Conservation (phyloP, 2,797 vertebrate species). For the Fundulus diaphanus region DNA sequence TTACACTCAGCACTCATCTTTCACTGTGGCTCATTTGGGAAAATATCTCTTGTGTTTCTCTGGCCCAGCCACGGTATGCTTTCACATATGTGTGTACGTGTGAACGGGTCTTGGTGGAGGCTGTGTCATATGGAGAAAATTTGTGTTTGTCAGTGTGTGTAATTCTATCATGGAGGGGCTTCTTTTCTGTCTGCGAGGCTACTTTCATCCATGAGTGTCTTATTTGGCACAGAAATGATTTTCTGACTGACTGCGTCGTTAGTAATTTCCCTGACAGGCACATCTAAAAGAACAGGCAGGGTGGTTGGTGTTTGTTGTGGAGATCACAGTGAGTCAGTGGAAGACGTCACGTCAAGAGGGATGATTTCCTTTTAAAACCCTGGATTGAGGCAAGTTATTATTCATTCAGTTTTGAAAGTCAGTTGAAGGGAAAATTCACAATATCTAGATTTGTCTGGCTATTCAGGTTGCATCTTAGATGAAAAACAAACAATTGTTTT, state of each 20-base stretch:
- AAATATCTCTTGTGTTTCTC: constrained; percentile 59
- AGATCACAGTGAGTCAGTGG: constrained; percentile 25
- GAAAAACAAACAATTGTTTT: neutral
- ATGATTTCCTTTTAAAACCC: constrained; percentile 31
- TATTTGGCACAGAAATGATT: constrained; percentile 46
- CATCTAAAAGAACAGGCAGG: constrained; percentile 35
- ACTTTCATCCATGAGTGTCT: constrained; percentile 53
- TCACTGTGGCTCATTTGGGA: constrained; percentile 60
- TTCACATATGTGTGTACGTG: constrained; percentile 22
- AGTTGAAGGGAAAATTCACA: constrained; percentile 12
- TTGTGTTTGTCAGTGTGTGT: constrained; percentile 50
- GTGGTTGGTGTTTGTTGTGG: constrained; percentile 34
- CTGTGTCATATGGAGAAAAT: constrained; percentile 46
- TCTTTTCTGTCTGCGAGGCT: constrained; percentile 50
- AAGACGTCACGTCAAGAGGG: constrained; percentile 21
- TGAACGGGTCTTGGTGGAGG: constrained; percentile 20
- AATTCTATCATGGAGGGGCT: constrained; percentile 41
- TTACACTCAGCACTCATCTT: constrained; percentile 65
- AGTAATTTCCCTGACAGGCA: constrained; percentile 55
- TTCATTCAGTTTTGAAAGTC: constrained; percentile 11
- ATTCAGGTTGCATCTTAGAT: constrained; percentile 7
- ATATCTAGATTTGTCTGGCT: constrained; percentile 17
- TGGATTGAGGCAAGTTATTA: constrained; percentile 12
- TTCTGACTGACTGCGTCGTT: constrained; percentile 35
- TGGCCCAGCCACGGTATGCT: constrained; percentile 29